Evolutionary conservation across 2,888 invertebrate genomes (phyloP), one percentile per base, ranked within the genome.

Genomic region (Harmothoe impar): DNA sequence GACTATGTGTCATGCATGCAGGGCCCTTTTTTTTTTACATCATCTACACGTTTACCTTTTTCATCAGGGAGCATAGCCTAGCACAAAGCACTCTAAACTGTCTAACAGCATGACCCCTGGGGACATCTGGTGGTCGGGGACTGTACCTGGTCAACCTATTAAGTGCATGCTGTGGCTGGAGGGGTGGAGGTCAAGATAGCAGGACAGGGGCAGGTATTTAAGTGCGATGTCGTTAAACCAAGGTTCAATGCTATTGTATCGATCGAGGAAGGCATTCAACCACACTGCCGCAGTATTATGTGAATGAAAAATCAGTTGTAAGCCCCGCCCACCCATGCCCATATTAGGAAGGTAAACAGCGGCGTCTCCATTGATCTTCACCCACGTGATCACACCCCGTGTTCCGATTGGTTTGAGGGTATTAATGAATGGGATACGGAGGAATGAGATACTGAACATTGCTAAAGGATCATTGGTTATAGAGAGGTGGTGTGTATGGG

Each of bases 311-410:
- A 54, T 56, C 52, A 52, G 52, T 31, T 23, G 5, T 54, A 54
- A 25, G 86, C 86, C 86, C 15, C 86, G 86, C 86, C 86, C 86
- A n/a, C 31, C 17, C n/a, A 20, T n/a, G 54, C 17, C 86, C 86
- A 52, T 86, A 86, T 86, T 54, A n/a, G 86, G 86, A 54, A 86
- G 23, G 86, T 86, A 86, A 86, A 86, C 86, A 86, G 54, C 15
- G 86, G 17, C 25, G 31, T 29, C 52, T 54, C 86, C 86, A 86
- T 86, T 86, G 86, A 86, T 86, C 86, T 86, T 31, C 23, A 15
- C 54, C 25, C 25, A 54, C 54, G 86, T 86, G 86, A 86, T 54
- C 20, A 10, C 20, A 29, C 20, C 23, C 52, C 17, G 23, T 52
- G 17, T 31, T 52, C 31, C 52, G 52, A 86, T 86, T 86, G 86